Base-by-base conservation (phyloP, 2,888 invertebrate genomes). In the Orthosia cruda region DNA sequence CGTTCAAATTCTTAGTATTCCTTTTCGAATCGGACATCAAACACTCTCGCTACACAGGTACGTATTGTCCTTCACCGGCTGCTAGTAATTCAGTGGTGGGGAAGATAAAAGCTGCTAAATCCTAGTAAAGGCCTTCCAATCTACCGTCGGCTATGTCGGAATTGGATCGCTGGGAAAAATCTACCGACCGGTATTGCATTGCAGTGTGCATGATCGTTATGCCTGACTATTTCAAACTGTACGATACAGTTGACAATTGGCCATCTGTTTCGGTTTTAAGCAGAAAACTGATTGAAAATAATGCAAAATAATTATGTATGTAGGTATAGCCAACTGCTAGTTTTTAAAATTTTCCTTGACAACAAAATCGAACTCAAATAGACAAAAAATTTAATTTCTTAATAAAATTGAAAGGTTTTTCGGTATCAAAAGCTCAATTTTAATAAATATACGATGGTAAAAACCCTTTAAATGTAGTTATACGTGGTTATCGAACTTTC, bases 71-170 rank as follows among this genome's bases (percentile, higher is more conserved):
- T 40, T 40, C 49, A 68, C 32, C 9, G 45, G 64, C 68, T 59
- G 54, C 77, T 59, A 61, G 70, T 83, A 63, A 80, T 75, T 73
- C 71, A 68, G 77, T 61, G 65, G 65, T 80, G 73, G 40, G 63
- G 57, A 72, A 74, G 65, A 76, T 58, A 58, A 74, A 80, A 85
- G 63, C 61, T 63, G 67, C 65, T 72, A 72, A 70, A 75, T 74
- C 71, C 71, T 50, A 63, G 63, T 69, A 66, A 84, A 80, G 65
- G 65, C 81, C 81, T 81, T 72, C 64, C 84, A 83, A 77, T 80
- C 78, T 71, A 55, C 65, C 61, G 77, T 54, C 66, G 23, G 45
- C 23, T 49, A 59, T 55, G 79, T 65, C 55, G 69, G 55, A 71
- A 84, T 74, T 79, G 84, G 55, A 79, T 66, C 47, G 54, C 68